Evolutionary conservation across 2,113 vertebrate species (phyloP), one percentile per base, ranked within the genome.

Genomic region (Peromyscus californicus): DNA sequence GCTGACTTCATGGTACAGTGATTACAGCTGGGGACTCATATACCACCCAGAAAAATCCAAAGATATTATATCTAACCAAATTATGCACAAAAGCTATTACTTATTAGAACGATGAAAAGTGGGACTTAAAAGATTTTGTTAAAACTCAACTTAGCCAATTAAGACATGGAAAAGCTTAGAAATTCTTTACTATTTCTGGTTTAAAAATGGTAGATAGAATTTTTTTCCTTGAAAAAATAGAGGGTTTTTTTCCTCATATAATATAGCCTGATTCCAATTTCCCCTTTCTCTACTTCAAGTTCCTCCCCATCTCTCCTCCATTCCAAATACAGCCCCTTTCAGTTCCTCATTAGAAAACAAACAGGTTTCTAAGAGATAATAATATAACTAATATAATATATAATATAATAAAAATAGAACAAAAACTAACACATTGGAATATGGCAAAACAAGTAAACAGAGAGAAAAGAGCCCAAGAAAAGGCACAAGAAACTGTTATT

Each of bases 91-190:
- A 91, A 87, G 82, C 6, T 82, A 86, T 61, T 63, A 90, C 89
- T 33, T 80, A 9, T 61, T 80, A 86, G 42, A 72, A 45, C 2
- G 59, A 36, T 70, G 17, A 45, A 87, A 94, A 9, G 12, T 91
- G 45, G 19, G 5, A 0, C 10, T 96, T 84, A 90, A 93, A 31
- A 45, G 11, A 13, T 42, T 33, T 48, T 3, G 1, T 54, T 79
- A 63, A 70, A 45, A 42, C 92, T 74, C 74, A 78, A 61, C 16
- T 92, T 61, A 94, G n/a, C 7, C n/a, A 84, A 51, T 75, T 96
- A 93, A 91, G 31, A 36, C 54, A 69, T 36, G 54, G 31, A 54
- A 79, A 80, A 36, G 8, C 65, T 86, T 91, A 29, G 36, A 94
- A 95, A 94, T 83, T 8, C 10, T 33, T 91, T 24, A 39, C 69